phyloP scores from a whole-genome alignment of 2,888 invertebrate genomes.

The Chaitophorus viminalis region DNA sequence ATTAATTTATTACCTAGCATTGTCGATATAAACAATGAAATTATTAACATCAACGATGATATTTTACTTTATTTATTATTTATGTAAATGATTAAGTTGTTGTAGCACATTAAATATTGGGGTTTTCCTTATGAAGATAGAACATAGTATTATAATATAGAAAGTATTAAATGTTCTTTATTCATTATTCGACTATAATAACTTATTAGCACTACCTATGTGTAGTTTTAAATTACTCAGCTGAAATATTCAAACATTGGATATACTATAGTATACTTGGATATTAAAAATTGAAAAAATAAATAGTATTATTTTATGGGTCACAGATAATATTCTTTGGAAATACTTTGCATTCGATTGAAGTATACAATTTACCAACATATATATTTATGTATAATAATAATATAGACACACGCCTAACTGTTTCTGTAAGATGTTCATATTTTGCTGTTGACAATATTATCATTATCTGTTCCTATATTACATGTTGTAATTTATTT shows the following conservation, averaged over 20 bases:
- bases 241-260: neutral
- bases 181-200: neutral
- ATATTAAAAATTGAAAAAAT: too few relatives aligned
- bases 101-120: neutral
- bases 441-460: neutral
- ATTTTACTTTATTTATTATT: too few relatives aligned
- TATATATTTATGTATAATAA: too few relatives aligned
- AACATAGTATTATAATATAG: too few relatives aligned
- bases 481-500: neutral
- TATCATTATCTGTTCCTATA: neutral
- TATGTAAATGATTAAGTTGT: neutral
- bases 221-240: too few relatives aligned
- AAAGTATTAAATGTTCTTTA: neutral
- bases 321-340: neutral
- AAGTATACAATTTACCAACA: neutral
- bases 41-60: neutral
- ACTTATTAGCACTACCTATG: too few relatives aligned
- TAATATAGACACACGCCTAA: neutral
- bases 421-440: neutral
- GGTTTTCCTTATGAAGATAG: too few relatives aligned
- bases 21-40: too few relatives aligned
- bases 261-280: neutral
- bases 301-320: neutral
- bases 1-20: neutral
- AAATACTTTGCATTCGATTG: neutral